Evolutionary conservation across 2,888 invertebrate species (phyloP).

Genomic region (Dynastes hyllus): DNA sequence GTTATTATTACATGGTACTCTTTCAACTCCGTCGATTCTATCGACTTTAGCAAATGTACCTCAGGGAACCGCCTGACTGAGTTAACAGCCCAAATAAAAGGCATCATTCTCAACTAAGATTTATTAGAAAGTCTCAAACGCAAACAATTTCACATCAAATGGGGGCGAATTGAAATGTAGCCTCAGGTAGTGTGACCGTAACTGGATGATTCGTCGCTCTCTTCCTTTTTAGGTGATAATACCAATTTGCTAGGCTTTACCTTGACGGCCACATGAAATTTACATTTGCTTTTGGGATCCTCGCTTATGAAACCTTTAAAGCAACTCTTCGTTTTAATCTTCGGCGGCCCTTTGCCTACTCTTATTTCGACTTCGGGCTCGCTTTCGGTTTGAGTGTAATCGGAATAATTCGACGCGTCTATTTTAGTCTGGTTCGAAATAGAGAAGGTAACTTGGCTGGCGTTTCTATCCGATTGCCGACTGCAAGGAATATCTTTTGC

Average conservation of each 20-base stretch:
- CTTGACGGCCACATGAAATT: slow-evolving; percentile 22
- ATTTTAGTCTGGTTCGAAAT: not conserved
- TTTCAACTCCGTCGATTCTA: no score
- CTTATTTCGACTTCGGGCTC: slow-evolving; percentile 45
- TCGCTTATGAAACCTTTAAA: slow-evolving; percentile 19
- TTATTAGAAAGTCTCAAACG: not conserved
- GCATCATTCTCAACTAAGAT: not conserved
- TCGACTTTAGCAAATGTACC: no score
- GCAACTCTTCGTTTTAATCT: slow-evolving; percentile 19
- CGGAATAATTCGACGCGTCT: slow-evolving; percentile 11
- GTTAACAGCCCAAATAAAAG: no score
- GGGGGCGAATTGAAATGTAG: not conserved
- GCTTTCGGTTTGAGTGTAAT: slow-evolving; percentile 32
- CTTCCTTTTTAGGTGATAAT: not conserved
- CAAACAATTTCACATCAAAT: not conserved
- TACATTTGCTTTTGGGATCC: slow-evolving; percentile 8
- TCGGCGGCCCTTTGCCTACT: slow-evolving; percentile 20
- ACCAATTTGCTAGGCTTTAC: slow-evolving; percentile 15
- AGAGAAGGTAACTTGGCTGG: slow-evolving; percentile 26
- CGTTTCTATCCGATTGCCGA: not conserved
- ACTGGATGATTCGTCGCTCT: slow-evolving; percentile 23
- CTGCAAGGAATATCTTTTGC: not conserved
- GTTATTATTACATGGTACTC: no score
- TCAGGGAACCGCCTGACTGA: no score
- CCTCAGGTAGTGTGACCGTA: not conserved